Evolutionary conservation across 2,113 vertebrate genomes (phyloP).

Genomic region (Anarhynchus alexandrinus): DNA sequence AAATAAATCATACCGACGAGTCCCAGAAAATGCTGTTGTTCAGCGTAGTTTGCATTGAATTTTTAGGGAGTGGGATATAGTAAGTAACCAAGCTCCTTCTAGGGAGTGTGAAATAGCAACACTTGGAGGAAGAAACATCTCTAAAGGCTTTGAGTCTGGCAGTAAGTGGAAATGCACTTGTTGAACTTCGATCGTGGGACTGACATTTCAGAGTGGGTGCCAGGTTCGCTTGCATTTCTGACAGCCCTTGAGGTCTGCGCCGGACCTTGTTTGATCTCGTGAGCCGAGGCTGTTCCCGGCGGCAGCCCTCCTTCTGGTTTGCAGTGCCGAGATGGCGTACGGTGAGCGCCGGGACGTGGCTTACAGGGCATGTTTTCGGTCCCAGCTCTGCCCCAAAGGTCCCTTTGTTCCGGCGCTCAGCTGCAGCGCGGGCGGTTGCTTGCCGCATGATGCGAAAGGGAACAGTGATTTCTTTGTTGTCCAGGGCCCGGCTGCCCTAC

Average conservation of each 20-base stretch:
- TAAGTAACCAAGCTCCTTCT: not conserved
- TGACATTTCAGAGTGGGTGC: not conserved
- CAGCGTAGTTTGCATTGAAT: not conserved
- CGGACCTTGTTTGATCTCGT: not conserved
- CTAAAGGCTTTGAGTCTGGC: not conserved
- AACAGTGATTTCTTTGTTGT: constrained; percentile 67
- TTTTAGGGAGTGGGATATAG: not conserved
- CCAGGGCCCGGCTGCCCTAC: not conserved
- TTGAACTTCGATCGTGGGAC: not conserved
- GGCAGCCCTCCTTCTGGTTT: not conserved
- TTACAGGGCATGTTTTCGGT: not conserved
- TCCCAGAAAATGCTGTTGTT: not conserved
- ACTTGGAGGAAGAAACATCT: not conserved
- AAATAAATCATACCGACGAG: not conserved
- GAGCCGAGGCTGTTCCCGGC: not conserved
- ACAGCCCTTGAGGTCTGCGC: not conserved
- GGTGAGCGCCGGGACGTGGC: not conserved
- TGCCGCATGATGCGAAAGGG: not conserved
- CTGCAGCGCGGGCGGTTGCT: not conserved
- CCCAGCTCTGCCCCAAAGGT: constrained; percentile 47
- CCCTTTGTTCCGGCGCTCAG: constrained; percentile 37
- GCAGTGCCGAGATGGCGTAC: not conserved
- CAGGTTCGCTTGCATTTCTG: accelerated
- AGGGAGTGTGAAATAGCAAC: not conserved
- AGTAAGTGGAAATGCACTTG: not conserved